A percentile compares a stretch with the other conserved stretches of the same genome.
Evolutionary conservation across 2,888 invertebrate genomes (phyloP).

Genomic region (Ophion costatus): DNA sequence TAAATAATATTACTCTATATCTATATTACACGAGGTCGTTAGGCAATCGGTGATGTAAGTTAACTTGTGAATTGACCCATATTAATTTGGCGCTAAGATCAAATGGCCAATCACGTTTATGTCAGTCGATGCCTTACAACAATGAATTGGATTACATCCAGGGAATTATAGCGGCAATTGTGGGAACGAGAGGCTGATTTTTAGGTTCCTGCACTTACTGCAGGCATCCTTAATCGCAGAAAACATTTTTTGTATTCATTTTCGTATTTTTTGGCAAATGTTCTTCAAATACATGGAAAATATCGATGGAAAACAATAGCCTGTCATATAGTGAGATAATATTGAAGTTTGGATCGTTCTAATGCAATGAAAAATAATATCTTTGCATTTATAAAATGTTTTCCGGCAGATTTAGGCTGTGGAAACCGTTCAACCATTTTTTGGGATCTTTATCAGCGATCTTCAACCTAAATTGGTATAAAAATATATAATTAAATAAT

Average conservation of each 20-base stretch:
- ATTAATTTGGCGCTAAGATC: conserved; percentile 5
- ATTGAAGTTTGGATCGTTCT: too few relatives aligned
- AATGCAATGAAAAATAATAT: too few relatives aligned
- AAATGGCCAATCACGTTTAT: conserved; percentile 6
- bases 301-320: too few relatives aligned
- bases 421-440: background rate
- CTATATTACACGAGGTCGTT: background rate
- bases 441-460: background rate
- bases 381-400: too few relatives aligned
- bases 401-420: too few relatives aligned
- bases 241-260: too few relatives aligned
- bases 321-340: too few relatives aligned
- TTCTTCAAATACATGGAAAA: too few relatives aligned
- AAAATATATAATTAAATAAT: background rate
- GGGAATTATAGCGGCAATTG: background rate
- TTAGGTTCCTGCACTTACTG: background rate
- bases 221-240: background rate
- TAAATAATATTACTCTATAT: background rate
- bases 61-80: conserved; percentile 22
- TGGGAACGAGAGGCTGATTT: background rate
- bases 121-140: background rate
- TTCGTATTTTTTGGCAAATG: too few relatives aligned
- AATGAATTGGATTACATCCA: background rate
- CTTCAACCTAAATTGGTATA: background rate
- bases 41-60: background rate